Evolutionary conservation across 2,113 vertebrate species (phyloP).

Genomic region (Pseudolaguvia tuberculata): DNA sequence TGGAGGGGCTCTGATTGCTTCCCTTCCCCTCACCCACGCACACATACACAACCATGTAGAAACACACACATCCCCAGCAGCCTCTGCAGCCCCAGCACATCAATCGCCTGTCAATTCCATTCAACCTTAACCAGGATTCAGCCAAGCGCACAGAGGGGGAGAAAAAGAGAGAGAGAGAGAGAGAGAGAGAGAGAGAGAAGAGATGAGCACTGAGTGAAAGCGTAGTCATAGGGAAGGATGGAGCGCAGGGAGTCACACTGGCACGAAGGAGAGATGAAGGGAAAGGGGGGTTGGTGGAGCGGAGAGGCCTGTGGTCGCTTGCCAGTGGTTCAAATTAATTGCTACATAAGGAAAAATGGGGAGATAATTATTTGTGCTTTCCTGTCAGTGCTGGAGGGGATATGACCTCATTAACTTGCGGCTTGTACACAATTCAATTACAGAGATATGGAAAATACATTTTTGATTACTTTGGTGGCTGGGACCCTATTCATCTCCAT

Average conservation of each 20-base stretch:
- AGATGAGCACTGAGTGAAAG: constrained; percentile 52
- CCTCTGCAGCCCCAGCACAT: constrained; percentile 65
- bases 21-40: constrained; percentile 59
- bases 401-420: constrained; percentile 92
- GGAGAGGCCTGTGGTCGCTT: constrained; percentile 64
- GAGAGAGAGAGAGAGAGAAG: constrained; percentile 6
- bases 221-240: constrained; percentile 50
- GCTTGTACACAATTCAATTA: constrained; percentile 98
- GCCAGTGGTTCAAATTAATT: constrained; percentile 90
- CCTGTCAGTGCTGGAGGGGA: constrained; percentile 82
- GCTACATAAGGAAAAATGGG: constrained; percentile 91
- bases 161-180: neutral
- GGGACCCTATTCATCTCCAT: constrained; percentile 83
- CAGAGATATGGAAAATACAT: constrained; percentile 90
- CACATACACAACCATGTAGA: constrained; percentile 50
- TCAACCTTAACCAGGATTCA: constrained; percentile 78
- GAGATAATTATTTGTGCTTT: constrained; percentile 93
- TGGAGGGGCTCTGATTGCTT: constrained; percentile 76
- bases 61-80: constrained; percentile 47
- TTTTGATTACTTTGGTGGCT: constrained; percentile 89
- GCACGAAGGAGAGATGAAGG: constrained; percentile 27
- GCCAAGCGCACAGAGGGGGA: constrained; percentile 51
- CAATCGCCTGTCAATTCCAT: constrained; percentile 82
- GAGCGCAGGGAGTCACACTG: constrained; percentile 22
- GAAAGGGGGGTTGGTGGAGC: constrained; percentile 50